Conservation (phyloP, 2,113 vertebrate species). For the Prinia subflava region DNA sequence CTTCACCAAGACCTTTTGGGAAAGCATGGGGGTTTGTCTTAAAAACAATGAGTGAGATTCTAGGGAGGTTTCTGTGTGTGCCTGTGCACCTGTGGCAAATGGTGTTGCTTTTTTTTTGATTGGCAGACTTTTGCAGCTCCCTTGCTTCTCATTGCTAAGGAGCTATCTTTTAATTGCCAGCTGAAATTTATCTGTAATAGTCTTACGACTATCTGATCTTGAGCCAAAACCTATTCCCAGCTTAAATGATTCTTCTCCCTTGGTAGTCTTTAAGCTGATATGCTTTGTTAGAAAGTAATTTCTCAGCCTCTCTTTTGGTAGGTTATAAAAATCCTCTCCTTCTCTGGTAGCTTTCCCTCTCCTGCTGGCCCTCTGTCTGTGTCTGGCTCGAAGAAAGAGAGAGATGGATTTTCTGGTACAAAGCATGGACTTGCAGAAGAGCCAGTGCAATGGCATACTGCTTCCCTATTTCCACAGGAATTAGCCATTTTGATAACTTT, state of each 20-base stretch:
- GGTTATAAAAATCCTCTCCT: neutral
- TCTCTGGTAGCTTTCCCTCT: neutral
- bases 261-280: neutral
- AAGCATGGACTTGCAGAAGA: neutral
- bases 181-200: neutral
- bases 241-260: neutral
- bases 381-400: rapidly evolving
- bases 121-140: neutral
- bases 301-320: neutral
- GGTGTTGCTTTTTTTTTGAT: neutral
- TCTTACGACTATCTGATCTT: neutral
- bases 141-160: neutral
- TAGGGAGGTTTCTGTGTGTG: neutral
- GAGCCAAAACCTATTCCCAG: neutral
- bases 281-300: neutral
- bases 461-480: neutral
- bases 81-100: neutral
- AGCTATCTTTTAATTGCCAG: neutral
- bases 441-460: neutral
- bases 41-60: neutral
- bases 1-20: neutral
- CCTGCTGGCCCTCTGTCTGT: neutral
- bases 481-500: neutral
- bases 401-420: neutral
- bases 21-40: neutral